Evolutionary conservation across 1,140 invertebrate species (phyloP).

Genomic region (Bombus pyrosoma): DNA sequence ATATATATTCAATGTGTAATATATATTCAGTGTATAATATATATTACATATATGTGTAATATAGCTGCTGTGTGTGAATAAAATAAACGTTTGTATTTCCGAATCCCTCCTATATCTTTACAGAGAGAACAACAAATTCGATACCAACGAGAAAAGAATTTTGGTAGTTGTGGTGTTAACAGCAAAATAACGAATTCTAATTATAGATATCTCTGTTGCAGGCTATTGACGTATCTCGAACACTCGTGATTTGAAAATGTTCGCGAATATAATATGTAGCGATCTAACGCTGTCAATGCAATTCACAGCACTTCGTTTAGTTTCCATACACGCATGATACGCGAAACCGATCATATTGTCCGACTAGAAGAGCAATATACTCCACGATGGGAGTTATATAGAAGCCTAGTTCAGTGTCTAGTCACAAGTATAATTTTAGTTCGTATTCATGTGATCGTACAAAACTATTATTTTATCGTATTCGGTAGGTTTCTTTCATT

Average conservation of each 20-base stretch:
- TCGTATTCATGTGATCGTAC: neutral
- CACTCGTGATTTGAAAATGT: neutral
- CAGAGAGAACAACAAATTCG: too few relatives aligned
- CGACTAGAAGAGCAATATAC: neutral
- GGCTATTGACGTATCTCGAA: neutral
- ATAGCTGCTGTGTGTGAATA: too few relatives aligned
- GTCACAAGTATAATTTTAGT: neutral
- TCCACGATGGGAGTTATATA: neutral
- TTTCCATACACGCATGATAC: neutral
- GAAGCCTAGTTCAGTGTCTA: neutral
- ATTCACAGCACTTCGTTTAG: neutral
- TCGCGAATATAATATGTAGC: neutral
- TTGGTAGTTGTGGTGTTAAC: too few relatives aligned
- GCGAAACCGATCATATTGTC: neutral
- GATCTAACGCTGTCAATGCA: neutral
- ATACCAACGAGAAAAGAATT: too few relatives aligned
- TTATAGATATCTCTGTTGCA: neutral
- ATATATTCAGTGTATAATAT: too few relatives aligned
- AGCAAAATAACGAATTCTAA: neutral
- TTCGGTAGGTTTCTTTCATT: neutral
- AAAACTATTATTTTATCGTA: neutral
- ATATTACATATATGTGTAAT: too few relatives aligned
- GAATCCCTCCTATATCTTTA: too few relatives aligned
- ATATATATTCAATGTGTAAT: too few relatives aligned
- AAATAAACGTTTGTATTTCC: too few relatives aligned